Conservation (phyloP, 2,797 vertebrate species). For the Paratrypauchen microcephalus region DNA sequence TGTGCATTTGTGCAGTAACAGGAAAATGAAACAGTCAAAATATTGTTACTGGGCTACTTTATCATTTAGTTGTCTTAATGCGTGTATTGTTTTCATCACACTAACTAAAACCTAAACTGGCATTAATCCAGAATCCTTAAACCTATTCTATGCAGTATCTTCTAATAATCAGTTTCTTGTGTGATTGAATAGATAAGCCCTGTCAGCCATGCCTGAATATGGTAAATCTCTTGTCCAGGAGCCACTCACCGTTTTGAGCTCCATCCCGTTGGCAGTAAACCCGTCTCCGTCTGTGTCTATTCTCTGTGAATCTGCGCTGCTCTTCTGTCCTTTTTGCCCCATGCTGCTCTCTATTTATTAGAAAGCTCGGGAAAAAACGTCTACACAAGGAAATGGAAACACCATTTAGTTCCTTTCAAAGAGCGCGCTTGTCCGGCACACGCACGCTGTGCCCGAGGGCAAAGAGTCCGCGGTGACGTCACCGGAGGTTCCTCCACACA, state of each 20-base stretch:
- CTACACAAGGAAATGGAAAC: constrained; percentile 64
- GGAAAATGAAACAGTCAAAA: too few species aligned
- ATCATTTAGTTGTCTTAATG: too few species aligned
- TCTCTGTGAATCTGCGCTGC: not conserved
- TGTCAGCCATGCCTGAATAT: too few species aligned
- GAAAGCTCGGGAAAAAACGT: constrained; percentile 50
- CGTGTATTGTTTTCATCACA: too few species aligned
- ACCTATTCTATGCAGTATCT: too few species aligned
- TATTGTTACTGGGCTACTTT: too few species aligned
- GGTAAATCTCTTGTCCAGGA: not conserved
- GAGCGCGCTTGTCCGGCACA: not conserved
- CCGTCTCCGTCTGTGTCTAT: not conserved
- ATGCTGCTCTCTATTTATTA: constrained; percentile 23
- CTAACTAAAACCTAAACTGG: too few species aligned
- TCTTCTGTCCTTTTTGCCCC: not conserved
- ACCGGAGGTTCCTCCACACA: not conserved
- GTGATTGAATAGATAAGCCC: too few species aligned
- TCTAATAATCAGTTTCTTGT: too few species aligned
- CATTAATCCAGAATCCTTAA: too few species aligned
- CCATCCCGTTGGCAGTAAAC: not conserved
- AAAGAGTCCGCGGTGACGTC: constrained; percentile 12
- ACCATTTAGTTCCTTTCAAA: constrained; percentile 22
- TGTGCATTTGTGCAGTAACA: too few species aligned
- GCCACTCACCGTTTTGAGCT: constrained; percentile 24
- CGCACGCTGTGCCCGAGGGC: not conserved